These are phyloP conservation scores for Parus major DNA, from an alignment of 2,113 vertebrate species.

Conservation along the genomic window DNA sequence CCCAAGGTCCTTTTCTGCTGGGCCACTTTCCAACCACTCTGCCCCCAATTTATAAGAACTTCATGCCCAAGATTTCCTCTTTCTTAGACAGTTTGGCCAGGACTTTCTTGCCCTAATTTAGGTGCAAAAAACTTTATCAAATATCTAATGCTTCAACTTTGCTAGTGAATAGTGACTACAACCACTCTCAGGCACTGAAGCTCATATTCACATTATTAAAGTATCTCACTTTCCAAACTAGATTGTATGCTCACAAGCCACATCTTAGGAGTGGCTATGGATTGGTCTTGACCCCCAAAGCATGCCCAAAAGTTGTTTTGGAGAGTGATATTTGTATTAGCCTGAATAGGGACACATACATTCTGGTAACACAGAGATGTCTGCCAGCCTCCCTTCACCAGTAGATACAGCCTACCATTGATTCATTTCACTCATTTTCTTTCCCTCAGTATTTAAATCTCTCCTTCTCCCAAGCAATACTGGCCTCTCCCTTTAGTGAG, in stretches of 20 bases:
- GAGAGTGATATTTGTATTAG: not conserved
- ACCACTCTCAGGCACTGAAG: not conserved
- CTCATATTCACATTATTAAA: not conserved
- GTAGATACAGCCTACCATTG: not conserved
- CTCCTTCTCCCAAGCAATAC: not conserved
- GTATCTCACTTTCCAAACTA: not conserved
- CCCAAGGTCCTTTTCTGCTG: not conserved
- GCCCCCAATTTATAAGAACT: not conserved
- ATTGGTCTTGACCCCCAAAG: not conserved
- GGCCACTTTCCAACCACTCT: not conserved
- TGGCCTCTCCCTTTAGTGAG: not conserved
- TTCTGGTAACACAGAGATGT: not conserved
- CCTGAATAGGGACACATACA: not conserved
- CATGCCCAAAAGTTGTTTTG: not conserved
- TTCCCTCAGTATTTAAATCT: not conserved
- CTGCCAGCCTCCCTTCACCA: not conserved
- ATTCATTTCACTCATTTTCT: not conserved
- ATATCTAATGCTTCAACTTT: not conserved
- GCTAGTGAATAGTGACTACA: not conserved
- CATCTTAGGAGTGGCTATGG: not conserved
- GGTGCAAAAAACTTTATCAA: not conserved
- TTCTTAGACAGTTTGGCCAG: not conserved
- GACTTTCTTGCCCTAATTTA: not conserved
- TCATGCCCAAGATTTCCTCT: not conserved
- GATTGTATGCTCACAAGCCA: not conserved